Base-by-base conservation (phyloP, 2,113 vertebrate genomes). In the Gadus macrocephalus region DNA sequence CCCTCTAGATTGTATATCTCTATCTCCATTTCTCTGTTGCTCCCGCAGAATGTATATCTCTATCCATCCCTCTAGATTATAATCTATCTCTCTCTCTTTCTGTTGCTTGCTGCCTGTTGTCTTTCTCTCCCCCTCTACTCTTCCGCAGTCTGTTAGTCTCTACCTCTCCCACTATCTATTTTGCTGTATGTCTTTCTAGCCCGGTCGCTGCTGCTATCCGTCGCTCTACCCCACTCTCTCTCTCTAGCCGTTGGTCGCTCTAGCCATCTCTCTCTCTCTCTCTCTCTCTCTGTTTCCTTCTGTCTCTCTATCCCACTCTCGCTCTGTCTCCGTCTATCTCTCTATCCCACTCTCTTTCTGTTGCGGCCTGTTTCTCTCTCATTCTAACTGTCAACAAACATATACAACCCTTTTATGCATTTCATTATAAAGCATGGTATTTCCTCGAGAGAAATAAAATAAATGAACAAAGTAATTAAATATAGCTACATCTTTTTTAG, bases 401-500 rank as follows among this genome's bases (percentile, higher is more conserved):
- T 8, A 31, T 60, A 25, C 22, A 25, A 25, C 5, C 31, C 31
- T 31, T 31, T 31, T 6, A 31, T 31, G 0, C 31, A 25, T 25
- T 25, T 25, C 22, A 25, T 25, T 25, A 5, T 9, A 25, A 62
- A 49, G 7, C 5, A 49, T 49, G 1, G 42, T 14, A 25, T 62
- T 62, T 20, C 12, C 42, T 62, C 25, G 27, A 8, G 49, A 15
- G 12, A n/a, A 59, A 3, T 31, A 9, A 31, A 22, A 3, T 27
- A 22, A 62, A 67, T 28, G 35, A 14, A 17, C 9, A 53, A 17
- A 65, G 64, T 3, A 53, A 53, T 8, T 15, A 49, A 27, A 15
- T 7, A 67, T 61, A 88, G 94, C 76, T 93, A 98, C 97, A 98
- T 97, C 86, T 98, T 98, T 72, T 84, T 92, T 65, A 98, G 90